Evolutionary conservation across 2,888 invertebrate genomes (phyloP).

Genomic region (Lomographa bimaculata): DNA sequence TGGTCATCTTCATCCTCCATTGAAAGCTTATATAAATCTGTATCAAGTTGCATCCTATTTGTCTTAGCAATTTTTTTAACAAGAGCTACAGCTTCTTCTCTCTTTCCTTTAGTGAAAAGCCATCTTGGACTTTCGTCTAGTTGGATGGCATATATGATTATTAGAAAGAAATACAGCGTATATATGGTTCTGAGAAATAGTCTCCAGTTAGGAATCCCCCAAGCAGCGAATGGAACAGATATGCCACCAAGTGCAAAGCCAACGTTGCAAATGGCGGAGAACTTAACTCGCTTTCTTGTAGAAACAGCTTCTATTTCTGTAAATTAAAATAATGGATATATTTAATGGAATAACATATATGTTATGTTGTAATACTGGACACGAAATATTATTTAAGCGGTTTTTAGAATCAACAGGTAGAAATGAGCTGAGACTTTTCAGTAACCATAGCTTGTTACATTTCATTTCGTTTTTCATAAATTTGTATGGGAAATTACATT

Average conservation of each 20-base stretch:
- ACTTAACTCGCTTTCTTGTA: conserved; percentile 56
- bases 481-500: too few species aligned
- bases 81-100: conserved; percentile 85
- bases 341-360: too few species aligned
- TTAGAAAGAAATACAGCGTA: conserved; percentile 86
- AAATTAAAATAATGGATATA: too few species aligned
- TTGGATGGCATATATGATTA: conserved; percentile 86
- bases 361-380: too few species aligned
- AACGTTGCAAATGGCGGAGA: conserved; percentile 46
- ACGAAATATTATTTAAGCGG: too few species aligned
- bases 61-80: conserved; percentile 83
- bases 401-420: too few species aligned
- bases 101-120: conserved; percentile 87
- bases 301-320: conserved; percentile 66
- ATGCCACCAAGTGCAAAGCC: conserved; percentile 55
- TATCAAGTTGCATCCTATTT: conserved; percentile 59
- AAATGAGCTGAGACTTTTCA: too few species aligned
- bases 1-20: conserved; percentile 44
- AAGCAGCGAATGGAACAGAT: conserved; percentile 50
- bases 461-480: too few species aligned
- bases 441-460: too few species aligned
- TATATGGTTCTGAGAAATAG: conserved; percentile 86
- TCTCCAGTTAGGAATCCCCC: conserved; percentile 86
- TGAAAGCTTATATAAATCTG: conserved; percentile 44
- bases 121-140: too few species aligned